These are phyloP conservation scores for Oreochromis spilurus DNA, from an alignment of 2,113 vertebrate genomes.

Conservation along the genomic window DNA sequence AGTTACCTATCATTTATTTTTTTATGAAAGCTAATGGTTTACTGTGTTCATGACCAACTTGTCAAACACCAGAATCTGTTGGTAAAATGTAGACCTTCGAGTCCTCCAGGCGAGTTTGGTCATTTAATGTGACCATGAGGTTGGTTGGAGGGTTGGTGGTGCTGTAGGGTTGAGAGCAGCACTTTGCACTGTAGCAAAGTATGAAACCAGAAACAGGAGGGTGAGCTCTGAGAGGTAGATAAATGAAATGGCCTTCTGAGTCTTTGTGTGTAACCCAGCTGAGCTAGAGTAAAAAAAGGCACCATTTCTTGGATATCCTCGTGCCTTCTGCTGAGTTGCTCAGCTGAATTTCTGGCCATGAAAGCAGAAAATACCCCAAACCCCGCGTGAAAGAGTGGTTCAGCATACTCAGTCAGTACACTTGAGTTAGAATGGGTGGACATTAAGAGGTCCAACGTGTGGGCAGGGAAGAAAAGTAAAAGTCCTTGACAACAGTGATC, in stretches of 20 bases:
- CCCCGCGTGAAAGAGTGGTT: neutral
- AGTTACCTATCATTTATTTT: neutral
- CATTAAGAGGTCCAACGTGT: neutral
- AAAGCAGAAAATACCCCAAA: neutral
- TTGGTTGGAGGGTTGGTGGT: neutral
- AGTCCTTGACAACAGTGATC: neutral
- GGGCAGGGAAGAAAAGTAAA: neutral
- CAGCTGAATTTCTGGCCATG: neutral
- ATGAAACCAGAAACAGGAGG: neutral
- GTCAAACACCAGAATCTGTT: neutral
- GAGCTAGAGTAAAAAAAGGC: neutral
- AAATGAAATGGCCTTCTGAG: neutral
- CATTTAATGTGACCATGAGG: neutral
- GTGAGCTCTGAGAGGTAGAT: neutral
- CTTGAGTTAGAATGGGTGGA: neutral
- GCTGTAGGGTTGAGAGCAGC: neutral
- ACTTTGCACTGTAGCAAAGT: neutral
- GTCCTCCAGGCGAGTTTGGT: neutral
- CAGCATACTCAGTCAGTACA: neutral
- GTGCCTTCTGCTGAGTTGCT: neutral
- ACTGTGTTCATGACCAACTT: neutral
- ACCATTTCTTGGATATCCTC: neutral
- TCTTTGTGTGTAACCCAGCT: neutral
- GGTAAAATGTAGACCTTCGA: neutral
- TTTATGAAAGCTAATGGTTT: neutral